Base-by-base conservation (phyloP, 2,113 vertebrate genomes). In the Drymodes brunneopygia region DNA sequence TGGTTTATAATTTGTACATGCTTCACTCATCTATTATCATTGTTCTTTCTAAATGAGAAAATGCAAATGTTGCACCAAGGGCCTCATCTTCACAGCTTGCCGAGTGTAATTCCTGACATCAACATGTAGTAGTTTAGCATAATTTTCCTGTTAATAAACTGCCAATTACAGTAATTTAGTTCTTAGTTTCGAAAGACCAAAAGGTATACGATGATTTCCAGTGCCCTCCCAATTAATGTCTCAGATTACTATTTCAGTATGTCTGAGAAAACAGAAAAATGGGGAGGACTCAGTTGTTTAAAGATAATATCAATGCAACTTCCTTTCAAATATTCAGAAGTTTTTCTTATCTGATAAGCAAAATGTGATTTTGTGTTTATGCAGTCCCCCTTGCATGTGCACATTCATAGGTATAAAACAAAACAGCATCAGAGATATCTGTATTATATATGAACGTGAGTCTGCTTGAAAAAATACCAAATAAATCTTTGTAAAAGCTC, bases 141-240 rank as follows among this genome's bases (percentile, higher is more conserved):
- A 98, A 99, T 99, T 98, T 98, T 97, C 98, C 98, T 98, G 98
- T 98, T 99, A 99, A 98, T 98, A 98, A 98, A 97, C 97, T 98
- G 98, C 98, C 98, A 98, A 98, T 99, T 99, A 98, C 96, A 97
- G 98, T 97, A 98, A 98, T 98, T 98, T 98, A 96, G 95, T 95
- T 91, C 94, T 95, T 96, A 70, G 94, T 90, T 96, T 97, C 92
- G 54, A 47, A 97, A 96, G 92, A 97, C 94, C 61, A 92, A 88
- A 96, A 94, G 69, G 69, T 95, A 92, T 80, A 73, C 28, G 60
- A 92, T 20, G 29, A 73, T 72, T 95, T 92, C 28, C 48, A 65
- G 60, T 6, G 1, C 54, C 15, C 38, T 93, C 75, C 81, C 80
- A 78, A 45, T 92, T 88, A 93, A 91, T 94, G 75, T 84, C 85